A percentile compares a stretch with the other conserved stretches of the same genome.
phyloP scores from a whole-genome alignment of 2,888 invertebrate genomes.

The Suillia variegata region DNA sequence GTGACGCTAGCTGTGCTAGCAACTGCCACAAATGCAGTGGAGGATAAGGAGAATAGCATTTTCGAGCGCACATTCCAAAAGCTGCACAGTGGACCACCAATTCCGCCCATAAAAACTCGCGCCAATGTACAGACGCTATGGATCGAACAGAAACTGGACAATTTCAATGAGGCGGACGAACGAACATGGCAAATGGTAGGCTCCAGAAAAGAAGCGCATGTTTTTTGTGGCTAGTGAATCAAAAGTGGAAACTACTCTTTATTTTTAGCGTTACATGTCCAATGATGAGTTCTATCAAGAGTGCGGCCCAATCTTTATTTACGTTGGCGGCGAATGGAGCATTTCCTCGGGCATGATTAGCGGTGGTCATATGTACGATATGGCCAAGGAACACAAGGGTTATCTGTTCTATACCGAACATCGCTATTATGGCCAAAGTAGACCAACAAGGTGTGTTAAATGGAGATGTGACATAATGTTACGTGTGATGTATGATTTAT shows the following conservation, averaged over 20 bases:
- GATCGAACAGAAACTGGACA: constrained; percentile 67
- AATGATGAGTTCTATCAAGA: constrained; percentile 61
- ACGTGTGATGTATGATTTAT: neutral
- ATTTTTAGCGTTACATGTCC: constrained; percentile 62
- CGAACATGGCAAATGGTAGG: constrained; percentile 65
- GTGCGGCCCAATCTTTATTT: constrained; percentile 68
- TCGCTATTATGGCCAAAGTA: constrained; percentile 78
- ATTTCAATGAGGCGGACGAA: constrained; percentile 65
- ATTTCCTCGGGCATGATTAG: constrained; percentile 67
- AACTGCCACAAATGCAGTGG: constrained; percentile 21
- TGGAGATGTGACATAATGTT: neutral
- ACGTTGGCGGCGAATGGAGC: constrained; percentile 74
- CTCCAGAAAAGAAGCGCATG: neutral
- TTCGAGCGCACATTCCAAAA: constrained; percentile 46
- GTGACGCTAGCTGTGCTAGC: constrained; percentile 33
- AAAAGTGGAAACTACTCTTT: neutral
- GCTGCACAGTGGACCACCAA: constrained; percentile 62
- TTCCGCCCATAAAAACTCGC: constrained; percentile 35
- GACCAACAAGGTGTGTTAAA: constrained; percentile 69
- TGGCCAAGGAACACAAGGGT: constrained; percentile 67
- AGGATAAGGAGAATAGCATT: constrained; percentile 30
- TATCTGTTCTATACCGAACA: constrained; percentile 79
- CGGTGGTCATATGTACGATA: constrained; percentile 68
- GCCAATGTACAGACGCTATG: constrained; percentile 50
- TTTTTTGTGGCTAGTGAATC: too few species aligned